Evolutionary conservation across 1,140 invertebrate genomes (phyloP), one percentile per base, ranked within the genome.

Genomic region (Aphelinus certus): DNA sequence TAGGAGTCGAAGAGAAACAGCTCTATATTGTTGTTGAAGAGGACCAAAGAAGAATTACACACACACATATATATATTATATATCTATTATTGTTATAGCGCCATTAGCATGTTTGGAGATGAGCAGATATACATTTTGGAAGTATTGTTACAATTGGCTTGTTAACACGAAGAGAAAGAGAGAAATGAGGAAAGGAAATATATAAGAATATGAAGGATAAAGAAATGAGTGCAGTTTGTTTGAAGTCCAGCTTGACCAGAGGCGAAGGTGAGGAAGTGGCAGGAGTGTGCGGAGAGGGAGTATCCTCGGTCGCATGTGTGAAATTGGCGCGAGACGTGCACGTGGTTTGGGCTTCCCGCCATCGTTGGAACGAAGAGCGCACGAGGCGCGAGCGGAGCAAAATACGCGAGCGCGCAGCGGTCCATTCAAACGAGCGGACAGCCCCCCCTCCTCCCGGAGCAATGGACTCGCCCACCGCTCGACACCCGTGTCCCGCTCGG

Each of bases 391-490:
- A n/a, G 10, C 7, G 1, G 56, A 42, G 5, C n/a, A 51, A 51
- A 26, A 64, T 46, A 51, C 53, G 49, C 65, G 68, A 10, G 53
- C 58, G 67, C 72, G 77, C 73, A 71, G 65, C 76, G 71, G 71
- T 80, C 79, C 77, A 82, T 83, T 84, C 78, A 78, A 80, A 78
- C 57, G 72, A 57, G 55, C 74, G 2, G 42, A 74, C 81, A 69
- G 76, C 78, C 79, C 72, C 77, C 68, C 65, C 43, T 71, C 61
- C 71, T 74, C 62, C 71, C 63, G 51, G 47, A 58, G 66, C 57
- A 80, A 80, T 86, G 83, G 83, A 85, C 81, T 84, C 82, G 82
- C 76, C 85, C 83, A 26, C 71, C 63, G 49, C 76, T 64, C 77
- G 63, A 69, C 58, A 56, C 45, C 49, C 45, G n/a, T 9, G 26